Conservation (phyloP, 2,113 vertebrate genomes). For the Plotosus lineatus region DNA sequence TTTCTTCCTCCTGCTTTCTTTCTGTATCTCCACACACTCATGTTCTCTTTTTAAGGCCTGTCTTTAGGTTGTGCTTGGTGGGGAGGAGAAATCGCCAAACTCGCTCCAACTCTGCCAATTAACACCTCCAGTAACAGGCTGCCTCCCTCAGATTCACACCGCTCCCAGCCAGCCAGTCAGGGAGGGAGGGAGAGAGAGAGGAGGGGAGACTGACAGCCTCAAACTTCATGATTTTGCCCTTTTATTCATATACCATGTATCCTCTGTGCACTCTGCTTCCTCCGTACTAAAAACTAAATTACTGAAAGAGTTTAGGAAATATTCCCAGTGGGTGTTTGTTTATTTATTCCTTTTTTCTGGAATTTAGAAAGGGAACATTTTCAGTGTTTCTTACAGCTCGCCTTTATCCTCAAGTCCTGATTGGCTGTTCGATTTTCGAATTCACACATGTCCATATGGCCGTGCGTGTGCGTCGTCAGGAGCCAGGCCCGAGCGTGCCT, state of each 20-base stretch:
- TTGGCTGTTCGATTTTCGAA: constrained; percentile 26
- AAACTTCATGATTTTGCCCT: neutral
- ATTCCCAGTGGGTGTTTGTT: neutral
- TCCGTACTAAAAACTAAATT: neutral
- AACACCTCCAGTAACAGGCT: constrained; percentile 90
- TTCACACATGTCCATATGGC: constrained; percentile 40
- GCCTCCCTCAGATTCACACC: constrained; percentile 80
- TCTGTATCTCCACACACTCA: too few relatives aligned
- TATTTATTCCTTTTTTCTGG: neutral
- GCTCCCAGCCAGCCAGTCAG: constrained; percentile 29
- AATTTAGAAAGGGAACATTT: neutral
- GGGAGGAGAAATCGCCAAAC: constrained; percentile 82
- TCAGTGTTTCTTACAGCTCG: neutral
- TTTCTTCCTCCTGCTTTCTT: neutral
- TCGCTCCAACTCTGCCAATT: constrained; percentile 90
- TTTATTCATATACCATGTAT: neutral
- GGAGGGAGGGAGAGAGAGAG: constrained; percentile 50
- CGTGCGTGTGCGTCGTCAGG: constrained; percentile 12
- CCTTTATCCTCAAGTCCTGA: neutral
- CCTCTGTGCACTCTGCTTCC: neutral
- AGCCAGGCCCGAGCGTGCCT: constrained; percentile 30
- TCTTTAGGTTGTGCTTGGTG: constrained; percentile 66
- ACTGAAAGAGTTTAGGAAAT: neutral
- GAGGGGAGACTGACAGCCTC: constrained; percentile 67
- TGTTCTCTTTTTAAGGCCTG: constrained; percentile 23